These are phyloP conservation scores for Excalfactoria chinensis DNA, from an alignment of 2,113 vertebrate genomes.

Conservation along the genomic window DNA sequence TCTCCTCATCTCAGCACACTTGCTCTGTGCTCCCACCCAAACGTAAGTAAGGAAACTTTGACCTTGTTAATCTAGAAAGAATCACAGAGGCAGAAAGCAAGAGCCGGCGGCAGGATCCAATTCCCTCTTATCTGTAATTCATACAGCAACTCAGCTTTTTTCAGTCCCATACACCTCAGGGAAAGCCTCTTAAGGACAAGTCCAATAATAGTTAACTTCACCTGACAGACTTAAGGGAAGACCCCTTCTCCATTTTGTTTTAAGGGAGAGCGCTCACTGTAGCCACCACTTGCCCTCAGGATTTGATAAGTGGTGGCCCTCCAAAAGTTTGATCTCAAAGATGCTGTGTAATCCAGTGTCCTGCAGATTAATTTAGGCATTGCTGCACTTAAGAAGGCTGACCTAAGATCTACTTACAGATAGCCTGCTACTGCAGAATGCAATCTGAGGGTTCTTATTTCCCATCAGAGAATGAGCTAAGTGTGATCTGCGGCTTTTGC, in stretches of 20 bases:
- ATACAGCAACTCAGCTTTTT: not conserved
- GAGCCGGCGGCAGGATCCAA: constrained; percentile 62
- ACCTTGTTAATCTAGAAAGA: constrained; percentile 51
- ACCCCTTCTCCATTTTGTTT: not conserved
- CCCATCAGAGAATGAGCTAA: not conserved
- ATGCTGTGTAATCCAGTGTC: not conserved
- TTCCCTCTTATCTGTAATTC: not conserved
- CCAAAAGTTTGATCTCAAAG: not conserved
- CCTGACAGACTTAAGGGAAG: not conserved
- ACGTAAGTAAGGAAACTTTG: constrained; percentile 67
- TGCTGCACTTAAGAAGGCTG: not conserved
- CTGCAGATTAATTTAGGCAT: not conserved
- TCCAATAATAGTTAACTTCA: not conserved
- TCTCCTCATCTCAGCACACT: not conserved
- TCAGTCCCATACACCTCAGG: not conserved
- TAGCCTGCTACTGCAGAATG: not conserved
- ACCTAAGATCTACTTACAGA: not conserved
- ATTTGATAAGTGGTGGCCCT: not conserved
- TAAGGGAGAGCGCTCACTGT: not conserved
- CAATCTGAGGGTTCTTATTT: not conserved
- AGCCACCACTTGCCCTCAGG: not conserved
- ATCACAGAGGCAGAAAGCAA: constrained; percentile 59
- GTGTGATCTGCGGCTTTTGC: not conserved
- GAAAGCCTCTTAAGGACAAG: constrained; percentile 45
- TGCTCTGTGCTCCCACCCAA: constrained; percentile 20